Evolutionary conservation across 2,888 invertebrate species (phyloP).

Genomic region (Lasioglossum malachurum): DNA sequence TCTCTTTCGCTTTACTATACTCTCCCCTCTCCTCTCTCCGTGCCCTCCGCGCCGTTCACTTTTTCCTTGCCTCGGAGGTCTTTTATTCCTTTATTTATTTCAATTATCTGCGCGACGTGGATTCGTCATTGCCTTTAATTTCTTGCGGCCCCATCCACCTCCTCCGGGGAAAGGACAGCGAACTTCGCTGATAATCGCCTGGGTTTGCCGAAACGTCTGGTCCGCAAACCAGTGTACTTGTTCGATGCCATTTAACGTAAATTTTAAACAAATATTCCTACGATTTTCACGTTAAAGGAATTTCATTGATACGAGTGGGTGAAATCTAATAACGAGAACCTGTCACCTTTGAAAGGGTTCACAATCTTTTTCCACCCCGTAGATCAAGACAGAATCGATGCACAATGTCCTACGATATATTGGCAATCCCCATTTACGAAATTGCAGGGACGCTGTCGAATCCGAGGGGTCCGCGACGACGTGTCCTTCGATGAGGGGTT

Average conservation of each 20-base stretch:
- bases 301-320: too few relatives aligned
- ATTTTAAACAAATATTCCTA: not conserved
- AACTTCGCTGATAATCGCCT: not conserved
- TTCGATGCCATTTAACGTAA: not conserved
- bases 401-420: conserved; percentile 62
- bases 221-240: not conserved
- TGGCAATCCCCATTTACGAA: conserved; percentile 74
- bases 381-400: conserved; percentile 27
- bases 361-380: not conserved
- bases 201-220: not conserved
- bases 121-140: conserved; percentile 84
- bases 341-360: not conserved
- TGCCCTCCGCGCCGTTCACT: conserved; percentile 54
- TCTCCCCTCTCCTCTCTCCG: not conserved
- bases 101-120: conserved; percentile 84
- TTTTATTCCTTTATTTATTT: conserved; percentile 85
- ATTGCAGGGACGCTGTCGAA: conserved; percentile 63
- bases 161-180: conserved; percentile 11
- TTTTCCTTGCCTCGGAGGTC: conserved; percentile 73
- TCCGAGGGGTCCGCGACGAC: conserved; percentile 34
- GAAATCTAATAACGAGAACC: too few relatives aligned
- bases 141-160: conserved; percentile 62
- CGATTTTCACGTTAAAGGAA: not conserved
- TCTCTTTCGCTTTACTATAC: not conserved
- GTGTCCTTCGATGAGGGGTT: conserved; percentile 54